Base-by-base conservation (phyloP, 2,888 invertebrate genomes). In the Leptothorax acervorum region DNA sequence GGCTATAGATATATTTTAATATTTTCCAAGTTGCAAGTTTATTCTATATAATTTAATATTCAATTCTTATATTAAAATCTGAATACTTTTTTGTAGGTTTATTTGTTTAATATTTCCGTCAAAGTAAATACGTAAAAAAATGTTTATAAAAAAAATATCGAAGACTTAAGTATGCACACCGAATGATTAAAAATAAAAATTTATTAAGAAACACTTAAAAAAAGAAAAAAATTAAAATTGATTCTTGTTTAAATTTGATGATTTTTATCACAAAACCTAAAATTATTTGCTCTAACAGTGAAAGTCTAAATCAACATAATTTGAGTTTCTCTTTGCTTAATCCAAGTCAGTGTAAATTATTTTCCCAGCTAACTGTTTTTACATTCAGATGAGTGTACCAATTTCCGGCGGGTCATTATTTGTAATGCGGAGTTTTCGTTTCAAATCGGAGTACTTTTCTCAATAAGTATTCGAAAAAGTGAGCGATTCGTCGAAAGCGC, bases 401-500 rank as follows among this genome's bases (percentile, higher is more conserved):
- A 51, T 48, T 75, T 63, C 28, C 31, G 45, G 15, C 31, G 9
- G 48, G 35, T 4, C 28, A 11, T 66, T 45, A 55, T 31, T 78
- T 57, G 11, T n/a, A 23, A 31, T 68, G 42, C 42, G 15, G 39
- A 78, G 18, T 65, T 76, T n/a, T 23, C 23, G 23, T 23, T 23
- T 23, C n/a, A 15, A 78, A 12, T 15, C 31, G n/a, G 53, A 78
- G 45, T 45, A 15, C 57, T 23, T 71, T 79, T 71, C 71, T 60
- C 18, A 15, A 15, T 45, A n/a, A 15, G 9, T 31, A 35, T 1
- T 48, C 55, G 48, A 71, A 81, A 81, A 60, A 81, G 28, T 8
- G 48, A 81, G 39, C 23, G 18, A 60, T 71, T 71, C 79, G 39
- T 55, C 71, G 60, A 81, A 71, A 81, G 60, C 28, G 39, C 48